A percentile compares a stretch with the other conserved stretches of the same genome.
phyloP scores from a whole-genome alignment of 1,140 invertebrate species.

The Polypedilum vanderplanki region DNA sequence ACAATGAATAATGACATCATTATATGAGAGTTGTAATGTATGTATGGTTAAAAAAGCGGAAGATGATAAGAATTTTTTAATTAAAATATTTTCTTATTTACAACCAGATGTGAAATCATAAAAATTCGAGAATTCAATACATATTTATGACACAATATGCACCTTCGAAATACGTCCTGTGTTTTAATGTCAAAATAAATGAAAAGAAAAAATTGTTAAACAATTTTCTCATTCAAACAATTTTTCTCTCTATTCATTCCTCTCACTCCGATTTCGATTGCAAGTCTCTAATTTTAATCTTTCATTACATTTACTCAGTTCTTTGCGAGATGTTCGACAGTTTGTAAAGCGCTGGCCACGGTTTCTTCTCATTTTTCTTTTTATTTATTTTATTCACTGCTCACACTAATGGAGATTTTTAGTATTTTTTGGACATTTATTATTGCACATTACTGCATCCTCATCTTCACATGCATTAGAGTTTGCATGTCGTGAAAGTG shows the following conservation, averaged over 20 bases:
- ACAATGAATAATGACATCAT: no score
- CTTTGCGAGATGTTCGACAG: conserved; percentile 16
- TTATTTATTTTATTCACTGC: neutral
- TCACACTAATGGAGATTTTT: neutral
- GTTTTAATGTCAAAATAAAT: no score
- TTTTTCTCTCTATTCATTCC: neutral
- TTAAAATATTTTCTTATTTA: no score
- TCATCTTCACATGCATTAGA: neutral
- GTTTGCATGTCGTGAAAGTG: neutral
- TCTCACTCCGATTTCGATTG: neutral
- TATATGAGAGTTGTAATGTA: no score
- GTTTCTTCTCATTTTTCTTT: neutral
- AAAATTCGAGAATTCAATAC: no score
- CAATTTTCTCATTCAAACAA: neutral
- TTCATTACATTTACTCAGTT: neutral
- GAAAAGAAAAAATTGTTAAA: neutral
- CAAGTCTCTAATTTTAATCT: neutral
- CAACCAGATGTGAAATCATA: no score
- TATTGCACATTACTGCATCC: neutral
- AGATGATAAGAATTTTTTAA: no score
- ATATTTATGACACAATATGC: no score
- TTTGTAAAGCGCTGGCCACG: neutral
- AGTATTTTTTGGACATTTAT: neutral
- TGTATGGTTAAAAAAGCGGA: no score
- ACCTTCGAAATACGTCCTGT: no score